These are phyloP conservation scores for Gadus macrocephalus DNA, from an alignment of 2,113 vertebrate species.

Conservation along the genomic window DNA sequence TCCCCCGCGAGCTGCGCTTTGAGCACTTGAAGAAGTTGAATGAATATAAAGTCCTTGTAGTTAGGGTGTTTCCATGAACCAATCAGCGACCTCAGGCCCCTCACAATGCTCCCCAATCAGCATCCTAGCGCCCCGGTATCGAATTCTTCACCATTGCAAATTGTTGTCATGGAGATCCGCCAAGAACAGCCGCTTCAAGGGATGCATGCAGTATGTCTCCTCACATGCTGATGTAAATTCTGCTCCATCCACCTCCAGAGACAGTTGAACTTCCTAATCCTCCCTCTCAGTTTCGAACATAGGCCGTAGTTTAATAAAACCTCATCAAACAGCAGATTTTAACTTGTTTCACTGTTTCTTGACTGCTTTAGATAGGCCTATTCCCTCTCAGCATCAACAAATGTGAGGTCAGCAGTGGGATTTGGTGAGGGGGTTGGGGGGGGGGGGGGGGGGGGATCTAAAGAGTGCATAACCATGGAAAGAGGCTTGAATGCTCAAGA, in stretches of 20 bases:
- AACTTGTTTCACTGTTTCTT: slow-evolving; percentile 15
- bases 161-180: slow-evolving; percentile 94
- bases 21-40: slow-evolving; percentile 93
- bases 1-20: slow-evolving; percentile 58
- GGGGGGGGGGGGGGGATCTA: slow-evolving; percentile 69
- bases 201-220: slow-evolving; percentile 64
- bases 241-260: slow-evolving; percentile 8
- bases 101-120: slow-evolving; percentile 95
- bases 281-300: background rate
- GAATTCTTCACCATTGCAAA: slow-evolving; percentile 96
- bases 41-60: slow-evolving; percentile 92
- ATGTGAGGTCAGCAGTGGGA: slow-evolving; percentile 74
- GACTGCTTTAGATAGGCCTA: slow-evolving; percentile 15
- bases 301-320: background rate
- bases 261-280: background rate
- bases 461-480: slow-evolving; percentile 99
- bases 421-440: background rate
- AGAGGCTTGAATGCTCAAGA: slow-evolving; percentile 97
- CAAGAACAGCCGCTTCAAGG: slow-evolving; percentile 72
- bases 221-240: slow-evolving; percentile 16
- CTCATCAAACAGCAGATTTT: no score
- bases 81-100: slow-evolving; percentile 96
- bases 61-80: slow-evolving; percentile 91
- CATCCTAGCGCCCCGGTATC: slow-evolving; percentile 88
- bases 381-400: slow-evolving; percentile 46